A percentile compares a stretch with the other conserved stretches of the same genome.
Conservation (phyloP, 2,113 vertebrate species). For the Datnioides undecimradiatus region DNA sequence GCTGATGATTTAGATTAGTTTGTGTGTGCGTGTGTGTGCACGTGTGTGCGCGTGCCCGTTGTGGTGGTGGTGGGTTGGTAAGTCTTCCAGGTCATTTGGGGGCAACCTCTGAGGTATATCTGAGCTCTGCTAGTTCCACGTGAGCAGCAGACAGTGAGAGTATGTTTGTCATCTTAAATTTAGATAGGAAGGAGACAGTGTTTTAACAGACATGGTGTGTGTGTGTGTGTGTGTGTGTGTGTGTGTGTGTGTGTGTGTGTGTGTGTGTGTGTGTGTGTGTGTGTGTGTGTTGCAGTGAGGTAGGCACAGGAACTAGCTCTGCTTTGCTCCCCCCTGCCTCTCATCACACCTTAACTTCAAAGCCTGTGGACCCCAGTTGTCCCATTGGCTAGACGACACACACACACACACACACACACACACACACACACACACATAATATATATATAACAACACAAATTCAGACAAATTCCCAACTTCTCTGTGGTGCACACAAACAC, state of each 20-base stretch:
- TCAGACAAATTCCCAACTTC: conserved; percentile 61
- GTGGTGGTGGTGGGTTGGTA: conserved; percentile 28
- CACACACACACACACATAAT: conserved; percentile 43
- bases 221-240: not conserved
- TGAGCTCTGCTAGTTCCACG: conserved; percentile 30
- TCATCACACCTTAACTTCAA: conserved; percentile 84
- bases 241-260: conserved; percentile 14
- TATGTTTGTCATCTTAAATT: conserved; percentile 22
- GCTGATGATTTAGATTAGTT: conserved; percentile 57
- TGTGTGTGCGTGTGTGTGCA: not conserved
- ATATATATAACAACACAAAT: conserved; percentile 46
- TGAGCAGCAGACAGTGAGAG: conserved; percentile 20
- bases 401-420: conserved; percentile 43
- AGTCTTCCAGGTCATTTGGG: conserved; percentile 68
- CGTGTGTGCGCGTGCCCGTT: not conserved
- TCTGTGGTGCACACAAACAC: not conserved
- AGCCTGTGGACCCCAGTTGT: conserved; percentile 75
- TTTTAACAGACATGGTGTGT: conserved; percentile 45
- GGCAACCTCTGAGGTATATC: conserved; percentile 51
- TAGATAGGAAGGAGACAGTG: conserved; percentile 33
- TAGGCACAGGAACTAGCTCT: conserved; percentile 64
- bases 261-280: not conserved
- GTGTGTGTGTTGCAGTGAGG: not conserved
- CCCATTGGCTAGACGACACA: conserved; percentile 67
- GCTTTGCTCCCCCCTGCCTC: conserved; percentile 70